Base-by-base conservation (phyloP, 2,888 invertebrate species). In the Cataglyphis albicans region DNA sequence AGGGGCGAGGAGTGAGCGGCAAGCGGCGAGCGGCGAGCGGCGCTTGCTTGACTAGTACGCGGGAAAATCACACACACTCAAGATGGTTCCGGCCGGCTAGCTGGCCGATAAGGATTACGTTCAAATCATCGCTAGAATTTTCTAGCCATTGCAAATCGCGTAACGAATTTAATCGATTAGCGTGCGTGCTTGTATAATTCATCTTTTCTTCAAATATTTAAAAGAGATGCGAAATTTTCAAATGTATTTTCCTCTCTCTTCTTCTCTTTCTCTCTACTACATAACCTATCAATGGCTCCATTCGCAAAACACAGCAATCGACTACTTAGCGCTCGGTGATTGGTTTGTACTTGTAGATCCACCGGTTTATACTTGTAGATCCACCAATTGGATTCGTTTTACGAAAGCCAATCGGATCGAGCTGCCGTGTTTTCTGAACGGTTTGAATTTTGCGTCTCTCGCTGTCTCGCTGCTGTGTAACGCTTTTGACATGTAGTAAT, bases 21-120 rank as follows among this genome's bases (percentile, higher is more conserved):
- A 18, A 21, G 38, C 72, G 25, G 25, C 48, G 18, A 3, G 35
- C 63, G 32, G 63, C 35, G 32, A 35, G 74, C 32, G 63, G 74
- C 61, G 74, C 59, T 59, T 29, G 73, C 59, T 59, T 29, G 18
- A 29, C 29, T 35, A 61, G 44, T 61, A 59, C 44, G 74, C 74
- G 74, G 74, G 74, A 75, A 74, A 63, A 75, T 63, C 32, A 15
- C 61, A 63, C 32, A 41, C 74, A 32, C 74, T 61, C 61, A 63
- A 75, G 44, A 63, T 63, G 74, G 74, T 75, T 75, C 74, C 74
- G 74, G 74, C 74, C 81, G 81, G 81, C 78, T 29, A 52, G 18
- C 25, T 29, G 12, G 63, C n/a, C n/a, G 7, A 18, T 21, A 44
- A 15, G 44, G 5, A 3, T 44, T 15, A 3, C 18, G 5, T 15